Evolutionary conservation across 2,888 invertebrate genomes (phyloP), one percentile per base, ranked within the genome.

Genomic region (Aradus depressus): DNA sequence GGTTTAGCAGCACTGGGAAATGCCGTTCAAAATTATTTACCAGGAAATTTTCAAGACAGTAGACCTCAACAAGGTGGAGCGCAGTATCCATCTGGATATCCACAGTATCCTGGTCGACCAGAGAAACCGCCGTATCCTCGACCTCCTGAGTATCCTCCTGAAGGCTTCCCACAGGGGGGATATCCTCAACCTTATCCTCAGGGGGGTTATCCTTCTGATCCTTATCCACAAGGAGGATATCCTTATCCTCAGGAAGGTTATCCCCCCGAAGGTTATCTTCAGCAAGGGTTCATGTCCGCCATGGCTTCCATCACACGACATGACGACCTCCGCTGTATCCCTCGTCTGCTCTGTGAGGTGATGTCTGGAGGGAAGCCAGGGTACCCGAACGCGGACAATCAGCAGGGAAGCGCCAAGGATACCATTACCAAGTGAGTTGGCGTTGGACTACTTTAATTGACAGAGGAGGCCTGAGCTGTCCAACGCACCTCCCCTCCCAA

Each of bases 301-400:
- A 65, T 81, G 56, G 70, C 72, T 60, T 75, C 79, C 55, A 76
- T 81, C 60, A 73, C 79, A 16, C 70, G 73, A 60, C 79, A 84
- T 66, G 88, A 88, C 65, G 84, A 85, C 65, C 73, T 79, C 61
- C 79, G 82, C 62, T 88, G 88, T 67, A 83, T 88, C 54, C 81
- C 86, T 3, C 74, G 84, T 64, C 72, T 88, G 60, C 71, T 88
- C 55, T 88, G 88, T 63, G 86, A 87, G 67, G 75, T 84, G 47
- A 80, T 84, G 69, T 77, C 61, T 69, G 73, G 77, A n/a, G 62
- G 63, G 8, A 65, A 65, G 28, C 63, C 67, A 8, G 70, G 71
- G 44, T 61, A 61, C 44, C 57, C 62, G 18, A 35, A 25, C 1
- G 25, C 10, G 2, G n/a, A 4, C 34, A 37, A 14, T 14, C 31